Conservation (phyloP, 2,888 invertebrate species). For the Epinotia bilunana region DNA sequence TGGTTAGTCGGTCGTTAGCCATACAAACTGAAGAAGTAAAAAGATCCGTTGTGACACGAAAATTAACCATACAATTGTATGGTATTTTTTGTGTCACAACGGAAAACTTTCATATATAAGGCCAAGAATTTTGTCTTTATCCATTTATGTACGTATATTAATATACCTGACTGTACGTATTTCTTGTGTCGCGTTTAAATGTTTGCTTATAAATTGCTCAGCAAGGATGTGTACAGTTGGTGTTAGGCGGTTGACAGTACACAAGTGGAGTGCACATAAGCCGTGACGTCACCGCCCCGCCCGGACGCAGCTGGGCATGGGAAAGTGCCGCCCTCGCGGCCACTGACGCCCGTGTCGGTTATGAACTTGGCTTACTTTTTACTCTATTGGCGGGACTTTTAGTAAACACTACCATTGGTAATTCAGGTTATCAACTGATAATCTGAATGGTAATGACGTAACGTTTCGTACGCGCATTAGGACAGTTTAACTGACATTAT, state of each 20-base stretch:
- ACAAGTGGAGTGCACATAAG: conserved; percentile 32
- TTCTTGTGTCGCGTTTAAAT: neutral
- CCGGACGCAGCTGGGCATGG: conserved; percentile 60
- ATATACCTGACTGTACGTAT: neutral
- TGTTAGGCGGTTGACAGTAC: conserved; percentile 24
- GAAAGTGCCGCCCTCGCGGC: conserved; percentile 65
- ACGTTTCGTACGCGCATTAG: too few species aligned
- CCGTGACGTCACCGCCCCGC: conserved; percentile 47
- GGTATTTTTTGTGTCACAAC: too few species aligned
- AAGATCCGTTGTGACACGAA: too few species aligned
- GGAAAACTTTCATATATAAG: too few species aligned
- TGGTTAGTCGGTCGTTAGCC: too few species aligned
- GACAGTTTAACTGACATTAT: too few species aligned
- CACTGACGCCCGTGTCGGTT: conserved; percentile 67
- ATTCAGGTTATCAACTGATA: too few species aligned
- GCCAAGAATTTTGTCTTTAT: too few species aligned
- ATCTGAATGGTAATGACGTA: too few species aligned
- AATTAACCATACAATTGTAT: too few species aligned
- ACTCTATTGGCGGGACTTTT: conserved; percentile 45
- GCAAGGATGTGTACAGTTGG: conserved; percentile 12
- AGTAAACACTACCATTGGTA: conserved; percentile 1
- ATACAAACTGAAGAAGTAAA: too few species aligned
- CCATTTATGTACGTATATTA: too few species aligned
- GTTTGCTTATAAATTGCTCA: neutral
- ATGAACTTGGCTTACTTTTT: conserved; percentile 66